Base-by-base conservation (phyloP, 64 coral and sea anemone genomes). In the Acropora tenuis region DNA sequence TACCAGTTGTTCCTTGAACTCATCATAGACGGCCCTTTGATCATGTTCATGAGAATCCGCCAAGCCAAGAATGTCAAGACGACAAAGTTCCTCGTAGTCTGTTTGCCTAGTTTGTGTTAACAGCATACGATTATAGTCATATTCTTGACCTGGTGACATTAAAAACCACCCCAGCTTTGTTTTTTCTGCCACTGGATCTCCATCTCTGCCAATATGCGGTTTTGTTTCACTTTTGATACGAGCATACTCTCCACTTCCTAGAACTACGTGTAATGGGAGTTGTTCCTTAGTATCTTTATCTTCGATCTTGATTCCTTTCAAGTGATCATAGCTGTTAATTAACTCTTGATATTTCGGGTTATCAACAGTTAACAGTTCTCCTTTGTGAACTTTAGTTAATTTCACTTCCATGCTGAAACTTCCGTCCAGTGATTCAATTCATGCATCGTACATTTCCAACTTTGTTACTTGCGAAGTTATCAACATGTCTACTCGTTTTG, bases 331-430 rank as follows among this genome's bases (percentile, higher is more conserved):
- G 6, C 78, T 74, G 18, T 73, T 9, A 1, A 89, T 10, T 46
- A 96, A 20, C 69, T 90, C 19, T 69, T 63, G 73, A 63, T 92
- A 86, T 3, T 86, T 88, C 3, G 90, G 90, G 47, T 96, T 96
- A 8, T 96, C 94, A 82, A 94, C 72, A 4, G 57, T 73, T 12
- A 94, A 50, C 42, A 94, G 43, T 43, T 94, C 82, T 41, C 2
- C 57, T 75, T 78, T 86, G n/a, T 86, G 74, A n/a, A 94, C 88
- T 15, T 90, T 89, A 5, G 93, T 94, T 2, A 90, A 4, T 47
- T 94, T 87, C 15, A 94, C 88, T 63, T 57, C 10, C 12, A 94
- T 73, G n/a, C 86, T 55, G 67, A 79, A 94, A 50, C 86, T 68
- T 48, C 80, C 88, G 7, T 30, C 77, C 55, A 46, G 43, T 8